phyloP scores from a whole-genome alignment of 2,797 vertebrate genomes.

The Sebastolobus alascanus region DNA sequence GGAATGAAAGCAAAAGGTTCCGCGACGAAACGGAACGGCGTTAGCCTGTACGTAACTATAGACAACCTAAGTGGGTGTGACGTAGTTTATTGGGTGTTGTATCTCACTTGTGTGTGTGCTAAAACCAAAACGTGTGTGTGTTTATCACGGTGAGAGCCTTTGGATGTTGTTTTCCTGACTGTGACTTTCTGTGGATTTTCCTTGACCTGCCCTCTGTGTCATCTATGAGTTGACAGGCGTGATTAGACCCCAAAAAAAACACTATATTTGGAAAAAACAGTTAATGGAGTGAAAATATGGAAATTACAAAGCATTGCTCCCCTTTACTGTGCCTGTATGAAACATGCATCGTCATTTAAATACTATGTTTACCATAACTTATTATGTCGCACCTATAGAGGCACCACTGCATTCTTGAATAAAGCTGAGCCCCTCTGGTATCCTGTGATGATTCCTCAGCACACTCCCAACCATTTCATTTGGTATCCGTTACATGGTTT shows the following conservation, averaged over 20 bases:
- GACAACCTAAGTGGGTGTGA: no score
- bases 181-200: no score
- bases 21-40: no score
- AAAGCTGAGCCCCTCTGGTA: slow-evolving; percentile 4
- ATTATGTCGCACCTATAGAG: not conserved
- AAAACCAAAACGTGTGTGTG: no score
- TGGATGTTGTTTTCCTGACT: not conserved
- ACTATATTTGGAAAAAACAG: not conserved
- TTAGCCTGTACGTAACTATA: no score
- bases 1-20: no score
- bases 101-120: no score
- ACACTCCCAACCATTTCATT: slow-evolving; percentile 46
- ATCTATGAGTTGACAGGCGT: no score
- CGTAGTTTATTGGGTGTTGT: no score
- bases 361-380: not conserved
- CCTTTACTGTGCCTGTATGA: not conserved
- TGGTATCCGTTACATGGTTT: slow-evolving; percentile 66
- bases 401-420: slow-evolving; percentile 10
- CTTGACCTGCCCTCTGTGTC: no score
- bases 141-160: not conserved
- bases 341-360: not conserved
- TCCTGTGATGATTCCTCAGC: slow-evolving; percentile 42
- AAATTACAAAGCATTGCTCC: not conserved
- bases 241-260: no score
- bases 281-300: not conserved